Evolutionary conservation across 2,797 vertebrate genomes (phyloP).

Genomic region (Aplochiton taeniatus): DNA sequence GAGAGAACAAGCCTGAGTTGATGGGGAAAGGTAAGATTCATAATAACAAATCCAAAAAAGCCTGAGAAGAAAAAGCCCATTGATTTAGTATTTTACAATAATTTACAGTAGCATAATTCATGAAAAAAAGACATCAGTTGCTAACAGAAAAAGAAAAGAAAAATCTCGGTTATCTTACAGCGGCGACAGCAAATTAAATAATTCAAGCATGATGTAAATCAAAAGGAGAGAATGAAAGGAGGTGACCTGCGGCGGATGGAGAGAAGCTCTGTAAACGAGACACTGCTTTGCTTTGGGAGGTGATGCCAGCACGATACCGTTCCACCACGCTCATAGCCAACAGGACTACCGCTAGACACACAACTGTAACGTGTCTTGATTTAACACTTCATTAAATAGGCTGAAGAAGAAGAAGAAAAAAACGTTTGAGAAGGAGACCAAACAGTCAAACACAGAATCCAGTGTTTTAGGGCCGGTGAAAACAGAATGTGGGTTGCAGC

Average conservation of each 20-base stretch:
- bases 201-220: conserved; percentile 86
- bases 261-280: conserved; percentile 95
- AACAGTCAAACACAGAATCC: conserved; percentile 82
- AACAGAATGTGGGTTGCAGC: conserved; percentile 80
- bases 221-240: conserved; percentile 22
- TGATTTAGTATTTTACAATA: conserved; percentile 95
- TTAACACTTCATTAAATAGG: conserved; percentile 79
- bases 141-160: conserved; percentile 81
- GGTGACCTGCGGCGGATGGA: conserved; percentile 77
- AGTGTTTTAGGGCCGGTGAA: conserved; percentile 80
- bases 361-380: conserved; percentile 64
- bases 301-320: conserved; percentile 77
- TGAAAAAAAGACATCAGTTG: conserved; percentile 81
- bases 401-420: conserved; percentile 75
- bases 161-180: conserved; percentile 84
- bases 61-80: conserved; percentile 88
- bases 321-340: conserved; percentile 64
- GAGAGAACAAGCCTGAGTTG: conserved; percentile 91
- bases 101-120: conserved; percentile 89
- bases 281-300: conserved; percentile 94
- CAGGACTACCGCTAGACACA: conserved; percentile 76
- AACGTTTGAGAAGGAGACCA: conserved; percentile 50
- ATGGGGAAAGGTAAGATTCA: conserved; percentile 83
- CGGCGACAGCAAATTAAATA: conserved; percentile 96
- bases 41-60: conserved; percentile 83